Evolutionary conservation across 1,140 invertebrate species (phyloP), one percentile per base, ranked within the genome.

Genomic region (Geopemphigus sp.): DNA sequence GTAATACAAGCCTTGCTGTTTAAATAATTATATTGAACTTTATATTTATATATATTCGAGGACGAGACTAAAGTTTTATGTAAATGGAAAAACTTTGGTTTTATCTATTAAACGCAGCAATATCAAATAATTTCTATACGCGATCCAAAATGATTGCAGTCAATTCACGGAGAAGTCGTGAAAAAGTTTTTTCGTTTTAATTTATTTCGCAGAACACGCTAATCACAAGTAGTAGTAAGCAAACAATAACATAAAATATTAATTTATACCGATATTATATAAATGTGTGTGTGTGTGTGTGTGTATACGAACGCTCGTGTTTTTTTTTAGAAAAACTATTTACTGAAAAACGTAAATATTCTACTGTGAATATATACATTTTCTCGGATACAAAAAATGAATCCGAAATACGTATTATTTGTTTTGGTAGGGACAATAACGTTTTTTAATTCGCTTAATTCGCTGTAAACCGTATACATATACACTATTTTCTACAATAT

Each of bases 71-170:
- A 68, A 68, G 45, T 68, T 68, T 17, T 50, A 68, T 68, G 22
- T 68, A 68, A 68, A 50, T 68, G 39, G 14, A 24, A 50, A 68
- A 68, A 68, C 64, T 68, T 68, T 68, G 14, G 22, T 10, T 68
- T 24, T 68, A 68, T 45, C 45, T 68, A 68, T 68, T 19, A 68
- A 68, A 68, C 47, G 24, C 22, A 68, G 45, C 19, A 5, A 8
- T 50, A 68, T 24, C 5, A 68, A 68, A 39, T 39, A 47, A 68
- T 68, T 17, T 68, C 39, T 24, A 26, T 50, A 39, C 32, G 45
- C 47, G 15, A 68, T 50, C 22, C 15, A 68, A 39, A 68, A 50
- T 22, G 6, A 50, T 26, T 39, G 32, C 32, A 50, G 22, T 26
- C 22, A 68, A 68, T 68, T 47, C 22, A 26, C 5, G 5, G 15